Base-by-base conservation (phyloP, 2,797 vertebrate genomes). In the Prunella strophiata region DNA sequence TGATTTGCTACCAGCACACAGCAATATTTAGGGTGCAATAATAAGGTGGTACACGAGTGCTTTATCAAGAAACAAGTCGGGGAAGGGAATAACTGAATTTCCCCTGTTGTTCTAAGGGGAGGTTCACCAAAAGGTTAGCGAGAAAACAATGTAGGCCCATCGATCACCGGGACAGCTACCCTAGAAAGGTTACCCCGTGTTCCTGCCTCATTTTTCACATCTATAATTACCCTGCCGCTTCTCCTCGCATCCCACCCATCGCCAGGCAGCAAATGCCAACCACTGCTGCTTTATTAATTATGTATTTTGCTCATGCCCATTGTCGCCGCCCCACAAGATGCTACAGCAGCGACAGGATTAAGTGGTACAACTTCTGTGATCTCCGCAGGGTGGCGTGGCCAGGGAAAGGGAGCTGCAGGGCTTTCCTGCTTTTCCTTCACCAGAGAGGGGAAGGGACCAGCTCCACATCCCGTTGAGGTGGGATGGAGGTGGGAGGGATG, bases 121-220 rank as follows among this genome's bases (percentile, higher is more conserved):
- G 97, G 97, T 97, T 97, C 97, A 97, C 88, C 74, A 85, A 96
- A 93, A 97, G 97, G 97, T 97, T 97, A 97, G 97, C 5, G 29
- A 81, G 86, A 97, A 97, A 97, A 97, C 96, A 96, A 97, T 92
- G 91, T 62, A 29, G 94, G 85, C 93, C 93, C 95, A 92, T 97
- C 91, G 34, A 97, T 97, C 97, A 97, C 20, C 29, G n/a, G 85
- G 91, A 97, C 94, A 95, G 97, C 91, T 96, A 94, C 91, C 92
- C 96, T 91, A 84, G 81, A 97, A 96, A 96, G 97, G 96, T 96
- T 96, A 93, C 94, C 3, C 17, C 25, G 11, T 8, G 43, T 52
- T 82, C 91, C 88, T 59, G 94, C 88, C 83, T 96, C 92, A 86
- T 96, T 97, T 96, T 97, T 98, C 97, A 96, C 61, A 91, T 89